Evolutionary conservation across 37 sponge, comb jelly and placozoan species (phyloP).

Genomic region (Hexactinellida sp.): DNA sequence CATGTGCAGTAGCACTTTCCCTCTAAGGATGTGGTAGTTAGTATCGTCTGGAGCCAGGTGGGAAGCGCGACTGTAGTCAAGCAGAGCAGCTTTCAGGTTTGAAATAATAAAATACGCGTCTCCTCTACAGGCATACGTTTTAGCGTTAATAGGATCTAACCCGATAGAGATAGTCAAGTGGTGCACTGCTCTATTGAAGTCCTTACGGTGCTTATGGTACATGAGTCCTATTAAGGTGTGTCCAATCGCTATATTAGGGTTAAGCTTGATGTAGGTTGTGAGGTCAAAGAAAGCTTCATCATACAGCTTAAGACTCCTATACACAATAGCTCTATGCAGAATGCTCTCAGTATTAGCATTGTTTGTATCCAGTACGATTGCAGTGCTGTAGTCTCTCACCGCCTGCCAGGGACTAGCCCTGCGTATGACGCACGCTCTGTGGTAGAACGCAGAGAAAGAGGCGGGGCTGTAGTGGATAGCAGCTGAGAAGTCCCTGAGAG

Average conservation of each 20-base stretch:
- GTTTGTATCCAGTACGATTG: slow-evolving; percentile 46
- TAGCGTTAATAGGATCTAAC: slow-evolving; percentile 61
- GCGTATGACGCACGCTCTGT: slow-evolving; percentile 64
- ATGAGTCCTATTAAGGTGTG: slow-evolving; percentile 64
- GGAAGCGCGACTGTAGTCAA: slow-evolving; percentile 68
- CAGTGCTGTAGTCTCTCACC: slow-evolving; percentile 65
- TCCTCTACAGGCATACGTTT: slow-evolving; percentile 69
- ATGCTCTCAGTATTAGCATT: background rate
- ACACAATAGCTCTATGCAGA: background rate
- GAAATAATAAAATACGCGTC: slow-evolving; percentile 38
- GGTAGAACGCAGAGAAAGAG: slow-evolving; percentile 43
- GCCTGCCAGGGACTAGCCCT: slow-evolving; percentile 37
- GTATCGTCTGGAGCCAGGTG: slow-evolving; percentile 51
- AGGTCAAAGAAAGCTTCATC: slow-evolving; percentile 76
- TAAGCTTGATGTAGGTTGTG: slow-evolving; percentile 39
- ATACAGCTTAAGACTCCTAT: slow-evolving; percentile 14
- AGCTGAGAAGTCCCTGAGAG: slow-evolving; percentile 73
- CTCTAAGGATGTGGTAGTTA: slow-evolving; percentile 35
- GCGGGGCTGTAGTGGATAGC: slow-evolving; percentile 72
- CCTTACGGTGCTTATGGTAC: slow-evolving; percentile 27
- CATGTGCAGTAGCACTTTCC: slow-evolving; percentile 49
- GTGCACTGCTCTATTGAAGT: slow-evolving; percentile 31
- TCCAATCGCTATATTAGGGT: slow-evolving; percentile 37
- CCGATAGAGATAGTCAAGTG: slow-evolving; percentile 48
- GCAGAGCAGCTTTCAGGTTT: slow-evolving; percentile 37